Percentiles rank a stretch among this genome's conserved stretches.
phyloP scores from a whole-genome alignment of 2,888 invertebrate genomes.

The Galerucella calmariensis region DNA sequence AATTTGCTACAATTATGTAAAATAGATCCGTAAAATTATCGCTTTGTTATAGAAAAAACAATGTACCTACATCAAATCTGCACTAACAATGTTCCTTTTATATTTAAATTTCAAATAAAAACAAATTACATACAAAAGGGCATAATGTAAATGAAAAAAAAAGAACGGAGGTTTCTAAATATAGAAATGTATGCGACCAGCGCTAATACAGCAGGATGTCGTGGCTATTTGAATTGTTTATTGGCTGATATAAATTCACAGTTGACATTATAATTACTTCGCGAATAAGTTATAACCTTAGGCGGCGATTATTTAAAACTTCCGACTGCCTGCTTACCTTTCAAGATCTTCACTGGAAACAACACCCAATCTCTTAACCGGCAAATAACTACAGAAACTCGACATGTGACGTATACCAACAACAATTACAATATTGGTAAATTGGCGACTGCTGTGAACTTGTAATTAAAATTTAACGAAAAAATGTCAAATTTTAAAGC shows the following conservation, averaged over 20 bases:
- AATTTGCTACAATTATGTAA: no score
- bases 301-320: slow-evolving; percentile 51
- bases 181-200: slow-evolving; percentile 48
- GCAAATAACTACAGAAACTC: slow-evolving; percentile 3
- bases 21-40: no score
- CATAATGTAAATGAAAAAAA: not conserved
- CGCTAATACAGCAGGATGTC: slow-evolving; percentile 56
- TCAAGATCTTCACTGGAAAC: slow-evolving; percentile 18
- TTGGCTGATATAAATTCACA: slow-evolving; percentile 58
- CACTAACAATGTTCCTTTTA: no score
- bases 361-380: not conserved
- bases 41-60: no score
- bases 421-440: not conserved
- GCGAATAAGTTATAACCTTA: slow-evolving; percentile 52
- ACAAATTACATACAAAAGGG: not conserved
- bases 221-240: slow-evolving; percentile 57
- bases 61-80: no score
- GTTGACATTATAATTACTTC: slow-evolving; percentile 60
- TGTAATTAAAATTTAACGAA: no score
- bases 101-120: not conserved
- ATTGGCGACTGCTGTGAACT: no score
- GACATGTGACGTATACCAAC: not conserved
- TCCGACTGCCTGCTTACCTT: slow-evolving; percentile 21
- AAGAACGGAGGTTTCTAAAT: slow-evolving; percentile 43
- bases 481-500: no score